Evolutionary conservation across 2,888 invertebrate genomes (phyloP).

Genomic region (Amaurobius ferox): DNA sequence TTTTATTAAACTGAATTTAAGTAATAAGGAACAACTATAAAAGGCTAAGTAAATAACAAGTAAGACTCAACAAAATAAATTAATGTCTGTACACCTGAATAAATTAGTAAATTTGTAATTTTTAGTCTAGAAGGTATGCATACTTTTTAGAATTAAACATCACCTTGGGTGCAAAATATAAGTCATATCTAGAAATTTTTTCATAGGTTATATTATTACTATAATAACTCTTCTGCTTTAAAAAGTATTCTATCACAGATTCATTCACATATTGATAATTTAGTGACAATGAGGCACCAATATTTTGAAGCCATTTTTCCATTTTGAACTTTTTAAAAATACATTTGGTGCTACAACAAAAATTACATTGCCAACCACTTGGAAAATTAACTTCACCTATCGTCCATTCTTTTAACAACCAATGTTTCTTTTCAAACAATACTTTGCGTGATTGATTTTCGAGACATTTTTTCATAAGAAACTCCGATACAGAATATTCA

Average conservation of each 20-base stretch:
- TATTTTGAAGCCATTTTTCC: background rate
- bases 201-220: slow-evolving; percentile 26
- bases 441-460: slow-evolving; percentile 7
- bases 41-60: too few relatives aligned
- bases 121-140: slow-evolving; percentile 23
- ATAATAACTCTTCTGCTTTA: slow-evolving; percentile 10
- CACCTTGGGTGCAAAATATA: slow-evolving; percentile 49
- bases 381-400: slow-evolving; percentile 39
- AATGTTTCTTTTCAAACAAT: slow-evolving; percentile 39
- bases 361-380: slow-evolving; percentile 65
- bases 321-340: slow-evolving; percentile 21
- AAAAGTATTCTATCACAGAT: slow-evolving; percentile 37
- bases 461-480: slow-evolving; percentile 37
- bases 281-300: slow-evolving; percentile 14
- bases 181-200: slow-evolving; percentile 29
- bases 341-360: slow-evolving; percentile 41
- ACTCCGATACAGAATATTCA: slow-evolving; percentile 32
- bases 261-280: slow-evolving; percentile 12
- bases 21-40: too few relatives aligned
- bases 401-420: slow-evolving; percentile 40
- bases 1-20: too few relatives aligned
- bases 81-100: too few relatives aligned
- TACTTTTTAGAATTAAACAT: slow-evolving; percentile 35
- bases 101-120: too few relatives aligned
- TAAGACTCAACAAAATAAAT: too few relatives aligned